Conservation (phyloP, 1,140 invertebrate species). For the Eciton burchellii region DNA sequence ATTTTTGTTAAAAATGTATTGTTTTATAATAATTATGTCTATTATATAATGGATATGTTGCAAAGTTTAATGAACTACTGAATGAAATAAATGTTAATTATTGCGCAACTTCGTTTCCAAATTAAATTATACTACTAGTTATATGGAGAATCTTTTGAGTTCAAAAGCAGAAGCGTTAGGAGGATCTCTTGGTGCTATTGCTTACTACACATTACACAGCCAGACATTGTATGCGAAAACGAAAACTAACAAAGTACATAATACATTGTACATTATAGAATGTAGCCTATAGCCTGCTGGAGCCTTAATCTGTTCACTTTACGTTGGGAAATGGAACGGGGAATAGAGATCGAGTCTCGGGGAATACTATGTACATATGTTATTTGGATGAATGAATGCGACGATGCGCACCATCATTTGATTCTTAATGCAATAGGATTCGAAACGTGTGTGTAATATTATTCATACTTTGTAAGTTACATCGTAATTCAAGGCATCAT, state of each 20-base stretch:
- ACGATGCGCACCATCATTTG: constrained; percentile 81
- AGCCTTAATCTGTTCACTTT: constrained; percentile 86
- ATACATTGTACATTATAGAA: constrained; percentile 85
- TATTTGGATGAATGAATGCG: constrained; percentile 84
- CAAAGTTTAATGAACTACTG: constrained; percentile 75
- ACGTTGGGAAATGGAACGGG: constrained; percentile 74
- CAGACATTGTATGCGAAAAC: constrained; percentile 80
- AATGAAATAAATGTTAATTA: constrained; percentile 78
- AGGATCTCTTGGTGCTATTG: constrained; percentile 83
- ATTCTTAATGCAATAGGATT: constrained; percentile 78
- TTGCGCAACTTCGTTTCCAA: constrained; percentile 73
- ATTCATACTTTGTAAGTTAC: constrained; percentile 82
- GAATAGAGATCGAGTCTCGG: constrained; percentile 17
- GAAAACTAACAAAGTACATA: constrained; percentile 80
- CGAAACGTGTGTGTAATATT: constrained; percentile 81
- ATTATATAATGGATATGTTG: constrained; percentile 76
- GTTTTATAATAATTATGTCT: constrained; percentile 77
- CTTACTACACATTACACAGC: constrained; percentile 85
- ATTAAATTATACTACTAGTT: constrained; percentile 62
- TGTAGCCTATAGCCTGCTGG: constrained; percentile 85
- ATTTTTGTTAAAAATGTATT: constrained; percentile 77
- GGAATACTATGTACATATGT: constrained; percentile 85
- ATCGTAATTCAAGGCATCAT: constrained; percentile 79
- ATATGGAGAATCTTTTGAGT: constrained; percentile 61
- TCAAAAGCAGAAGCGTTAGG: constrained; percentile 58